Conservation (phyloP, 2,113 vertebrate genomes). For the Arothron firmamentum region DNA sequence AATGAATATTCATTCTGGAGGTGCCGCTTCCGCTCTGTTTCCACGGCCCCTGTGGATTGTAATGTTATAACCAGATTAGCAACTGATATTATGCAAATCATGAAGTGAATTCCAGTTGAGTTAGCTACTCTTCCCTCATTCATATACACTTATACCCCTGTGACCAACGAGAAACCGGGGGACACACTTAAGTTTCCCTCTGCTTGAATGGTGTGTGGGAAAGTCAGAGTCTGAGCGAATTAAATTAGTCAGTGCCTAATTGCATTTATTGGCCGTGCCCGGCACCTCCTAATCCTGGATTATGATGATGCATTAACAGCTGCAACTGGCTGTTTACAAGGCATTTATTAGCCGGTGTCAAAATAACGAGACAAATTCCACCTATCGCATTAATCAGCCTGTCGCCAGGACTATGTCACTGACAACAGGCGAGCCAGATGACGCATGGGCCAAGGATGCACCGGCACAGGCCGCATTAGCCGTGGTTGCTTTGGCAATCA, state of each 20-base stretch:
- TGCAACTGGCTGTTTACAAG: conserved; percentile 79
- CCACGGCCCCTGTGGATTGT: too few relatives aligned
- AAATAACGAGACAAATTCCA: conserved; percentile 77
- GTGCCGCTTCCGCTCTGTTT: neutral
- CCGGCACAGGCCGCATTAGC: conserved; percentile 35
- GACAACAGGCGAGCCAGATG: conserved; percentile 48
- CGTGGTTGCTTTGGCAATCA: conserved; percentile 46
- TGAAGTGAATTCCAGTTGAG: conserved; percentile 23
- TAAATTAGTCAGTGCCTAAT: conserved; percentile 74
- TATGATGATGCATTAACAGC: conserved; percentile 82
- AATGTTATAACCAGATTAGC: too few relatives aligned
- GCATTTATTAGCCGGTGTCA: conserved; percentile 78
- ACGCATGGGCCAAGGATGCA: conserved; percentile 36
- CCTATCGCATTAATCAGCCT: conserved; percentile 77
- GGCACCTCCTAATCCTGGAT: conserved; percentile 78
- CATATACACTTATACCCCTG: conserved; percentile 8
- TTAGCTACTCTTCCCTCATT: conserved; percentile 22
- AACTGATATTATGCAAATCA: conserved; percentile 13
- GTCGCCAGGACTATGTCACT: conserved; percentile 65
- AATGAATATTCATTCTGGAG: neutral
- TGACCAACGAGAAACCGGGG: conserved; percentile 22
- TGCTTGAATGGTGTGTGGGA: conserved; percentile 46
- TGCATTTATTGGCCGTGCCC: conserved; percentile 78
- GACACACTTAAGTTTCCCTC: conserved; percentile 40
- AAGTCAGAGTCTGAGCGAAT: conserved; percentile 63